phyloP scores from a whole-genome alignment of 2,888 invertebrate species.

The Molorchus minor region DNA sequence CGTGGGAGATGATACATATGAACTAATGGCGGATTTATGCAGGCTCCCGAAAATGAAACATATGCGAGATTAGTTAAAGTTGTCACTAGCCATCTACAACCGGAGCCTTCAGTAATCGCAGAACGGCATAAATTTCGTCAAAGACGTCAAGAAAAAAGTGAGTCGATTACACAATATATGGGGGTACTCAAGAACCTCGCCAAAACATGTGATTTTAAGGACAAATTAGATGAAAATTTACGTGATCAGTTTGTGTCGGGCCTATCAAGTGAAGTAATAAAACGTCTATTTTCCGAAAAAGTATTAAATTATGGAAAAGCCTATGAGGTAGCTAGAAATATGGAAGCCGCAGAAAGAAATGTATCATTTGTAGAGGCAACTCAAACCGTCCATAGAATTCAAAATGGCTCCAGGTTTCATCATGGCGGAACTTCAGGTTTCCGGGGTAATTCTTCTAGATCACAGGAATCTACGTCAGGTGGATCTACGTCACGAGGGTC shows the following conservation, averaged over 20 bases:
- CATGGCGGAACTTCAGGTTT: neutral
- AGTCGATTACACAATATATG: slow-evolving; percentile 15
- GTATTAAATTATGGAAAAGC: slow-evolving; percentile 1
- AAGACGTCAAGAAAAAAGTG: slow-evolving; percentile 3
- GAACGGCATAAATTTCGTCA: slow-evolving; percentile 6
- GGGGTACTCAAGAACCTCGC: slow-evolving; percentile 15
- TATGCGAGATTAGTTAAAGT: neutral
- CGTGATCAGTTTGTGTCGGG: slow-evolving; percentile 15
- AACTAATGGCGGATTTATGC: slow-evolving; percentile 3
- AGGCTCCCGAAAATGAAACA: neutral
- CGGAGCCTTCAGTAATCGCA: slow-evolving; percentile 12
- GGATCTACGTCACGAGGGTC: neutral
- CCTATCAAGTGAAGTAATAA: slow-evolving; percentile 11
- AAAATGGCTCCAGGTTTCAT: neutral
- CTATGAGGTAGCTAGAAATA: slow-evolving; percentile 15
- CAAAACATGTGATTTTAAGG: slow-evolving; percentile 18
- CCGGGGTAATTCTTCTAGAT: neutral
- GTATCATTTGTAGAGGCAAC: slow-evolving; percentile 1
- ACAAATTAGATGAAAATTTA: slow-evolving; percentile 16
- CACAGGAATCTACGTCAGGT: neutral
- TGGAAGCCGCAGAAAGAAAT: slow-evolving; percentile 39
- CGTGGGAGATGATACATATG: slow-evolving; percentile 2
- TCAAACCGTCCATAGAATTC: neutral
- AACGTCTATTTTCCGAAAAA: slow-evolving; percentile 20
- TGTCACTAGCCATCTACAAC: slow-evolving; percentile 17